Percentiles rank a stretch among this genome's conserved stretches.
phyloP scores from a whole-genome alignment of 1,140 invertebrate species.

The Orius insidiosus region DNA sequence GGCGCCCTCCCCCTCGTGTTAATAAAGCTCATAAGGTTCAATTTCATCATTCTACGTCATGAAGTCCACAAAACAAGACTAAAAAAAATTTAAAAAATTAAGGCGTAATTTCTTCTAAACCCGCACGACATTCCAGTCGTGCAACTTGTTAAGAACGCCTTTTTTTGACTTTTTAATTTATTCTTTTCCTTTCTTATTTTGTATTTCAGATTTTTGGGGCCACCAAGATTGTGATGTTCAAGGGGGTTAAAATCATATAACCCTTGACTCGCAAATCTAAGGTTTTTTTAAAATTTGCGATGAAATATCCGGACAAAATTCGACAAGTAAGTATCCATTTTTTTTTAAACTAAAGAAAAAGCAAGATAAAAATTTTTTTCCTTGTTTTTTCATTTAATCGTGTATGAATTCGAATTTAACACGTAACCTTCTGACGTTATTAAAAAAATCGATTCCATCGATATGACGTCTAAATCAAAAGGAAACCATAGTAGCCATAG shows the following conservation, averaged over 20 bases:
- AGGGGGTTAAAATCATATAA: conserved; percentile 1
- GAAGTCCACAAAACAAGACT: too few species aligned
- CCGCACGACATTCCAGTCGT: conserved; percentile 8
- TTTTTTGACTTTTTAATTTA: neutral
- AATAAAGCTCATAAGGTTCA: too few species aligned
- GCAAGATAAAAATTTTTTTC: neutral
- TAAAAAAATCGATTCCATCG: conserved; percentile 7
- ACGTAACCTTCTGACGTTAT: neutral
- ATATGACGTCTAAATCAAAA: neutral
- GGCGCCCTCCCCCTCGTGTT: too few species aligned
- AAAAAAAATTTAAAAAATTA: too few species aligned
- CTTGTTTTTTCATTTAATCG: too few species aligned
- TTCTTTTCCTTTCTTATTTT: neutral
- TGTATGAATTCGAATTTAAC: too few species aligned
- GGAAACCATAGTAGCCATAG: too few species aligned
- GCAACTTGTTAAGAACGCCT: neutral
- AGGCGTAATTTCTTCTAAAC: too few species aligned
- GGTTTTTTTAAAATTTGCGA: conserved; percentile 1
- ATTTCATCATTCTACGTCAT: too few species aligned
- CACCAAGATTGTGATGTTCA: conserved; percentile 7
- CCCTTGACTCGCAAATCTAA: conserved; percentile 2
- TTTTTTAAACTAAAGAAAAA: too few species aligned
- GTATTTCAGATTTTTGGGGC: conserved; percentile 1
- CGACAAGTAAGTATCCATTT: conserved; percentile 12
- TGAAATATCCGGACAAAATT: conserved; percentile 17